phyloP scores from a whole-genome alignment of 2,797 vertebrate genomes.

The Linurgus olivaceus region DNA sequence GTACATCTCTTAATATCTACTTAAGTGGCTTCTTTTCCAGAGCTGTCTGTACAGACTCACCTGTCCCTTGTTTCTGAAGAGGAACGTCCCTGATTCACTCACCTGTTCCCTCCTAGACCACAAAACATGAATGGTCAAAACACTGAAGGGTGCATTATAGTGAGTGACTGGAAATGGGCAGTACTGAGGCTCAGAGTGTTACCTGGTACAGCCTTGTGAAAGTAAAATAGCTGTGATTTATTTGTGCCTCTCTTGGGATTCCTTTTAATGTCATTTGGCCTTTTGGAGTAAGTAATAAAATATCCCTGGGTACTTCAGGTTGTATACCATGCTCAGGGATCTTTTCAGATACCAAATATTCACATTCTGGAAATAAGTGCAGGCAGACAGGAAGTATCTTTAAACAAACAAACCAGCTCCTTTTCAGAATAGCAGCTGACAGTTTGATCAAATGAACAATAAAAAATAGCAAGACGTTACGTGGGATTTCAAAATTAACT shows the following conservation, averaged over 20 bases:
- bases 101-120: neutral
- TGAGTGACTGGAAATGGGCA: neutral
- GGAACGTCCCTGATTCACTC: neutral
- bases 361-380: neutral
- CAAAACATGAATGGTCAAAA: neutral
- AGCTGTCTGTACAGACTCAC: neutral
- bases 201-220: neutral
- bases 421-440: neutral
- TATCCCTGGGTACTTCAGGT: neutral
- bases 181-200: neutral
- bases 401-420: neutral
- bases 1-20: neutral
- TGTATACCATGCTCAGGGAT: neutral
- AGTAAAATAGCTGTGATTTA: neutral
- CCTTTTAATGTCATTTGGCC: neutral
- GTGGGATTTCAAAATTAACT: neutral
- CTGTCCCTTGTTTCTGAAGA: neutral
- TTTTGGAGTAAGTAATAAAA: neutral
- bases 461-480: neutral
- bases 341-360: neutral
- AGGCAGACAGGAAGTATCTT: neutral
- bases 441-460: neutral
- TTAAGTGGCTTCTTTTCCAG: neutral
- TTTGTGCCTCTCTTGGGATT: neutral
- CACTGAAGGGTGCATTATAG: neutral